phyloP scores from a whole-genome alignment of 23 tunicate species.

The Phallusia fumigata region DNA sequence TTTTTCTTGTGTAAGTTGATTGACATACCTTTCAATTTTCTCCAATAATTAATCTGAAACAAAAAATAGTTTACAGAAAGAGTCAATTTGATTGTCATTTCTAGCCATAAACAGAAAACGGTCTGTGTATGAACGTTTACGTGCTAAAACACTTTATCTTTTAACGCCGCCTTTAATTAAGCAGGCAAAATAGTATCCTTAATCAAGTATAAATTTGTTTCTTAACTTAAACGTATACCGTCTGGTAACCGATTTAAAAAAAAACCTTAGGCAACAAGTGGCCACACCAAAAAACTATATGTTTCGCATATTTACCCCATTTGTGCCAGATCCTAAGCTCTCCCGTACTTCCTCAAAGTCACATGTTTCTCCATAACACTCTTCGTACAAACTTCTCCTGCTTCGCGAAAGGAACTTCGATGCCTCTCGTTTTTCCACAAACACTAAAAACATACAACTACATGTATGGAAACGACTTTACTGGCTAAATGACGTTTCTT shows the following conservation, averaged over 20 bases:
- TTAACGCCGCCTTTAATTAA: too few species aligned
- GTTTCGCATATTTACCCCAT: neutral
- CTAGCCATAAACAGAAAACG: neutral
- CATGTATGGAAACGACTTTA: too few species aligned
- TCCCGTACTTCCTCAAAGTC: neutral
- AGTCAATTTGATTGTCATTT: neutral
- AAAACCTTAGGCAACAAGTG: too few species aligned
- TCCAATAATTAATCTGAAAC: neutral
- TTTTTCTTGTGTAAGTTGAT: too few species aligned
- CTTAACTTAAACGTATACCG: too few species aligned
- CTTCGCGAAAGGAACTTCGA: neutral
- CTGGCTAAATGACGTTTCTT: too few species aligned
- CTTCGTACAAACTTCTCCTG: neutral
- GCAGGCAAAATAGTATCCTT: too few species aligned
- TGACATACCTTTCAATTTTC: neutral
- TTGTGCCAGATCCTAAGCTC: neutral
- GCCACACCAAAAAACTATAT: too few species aligned
- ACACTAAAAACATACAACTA: neutral
- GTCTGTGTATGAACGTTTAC: too few species aligned
- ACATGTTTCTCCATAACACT: neutral
- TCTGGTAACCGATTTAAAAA: too few species aligned
- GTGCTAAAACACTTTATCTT: too few species aligned
- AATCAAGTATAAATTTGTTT: too few species aligned
- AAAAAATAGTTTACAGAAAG: neutral
- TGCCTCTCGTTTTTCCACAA: neutral